Percentiles rank a stretch among this genome's conserved stretches.
phyloP scores from a whole-genome alignment of 1,140 invertebrate genomes.

The Hypsibius dujardini region DNA sequence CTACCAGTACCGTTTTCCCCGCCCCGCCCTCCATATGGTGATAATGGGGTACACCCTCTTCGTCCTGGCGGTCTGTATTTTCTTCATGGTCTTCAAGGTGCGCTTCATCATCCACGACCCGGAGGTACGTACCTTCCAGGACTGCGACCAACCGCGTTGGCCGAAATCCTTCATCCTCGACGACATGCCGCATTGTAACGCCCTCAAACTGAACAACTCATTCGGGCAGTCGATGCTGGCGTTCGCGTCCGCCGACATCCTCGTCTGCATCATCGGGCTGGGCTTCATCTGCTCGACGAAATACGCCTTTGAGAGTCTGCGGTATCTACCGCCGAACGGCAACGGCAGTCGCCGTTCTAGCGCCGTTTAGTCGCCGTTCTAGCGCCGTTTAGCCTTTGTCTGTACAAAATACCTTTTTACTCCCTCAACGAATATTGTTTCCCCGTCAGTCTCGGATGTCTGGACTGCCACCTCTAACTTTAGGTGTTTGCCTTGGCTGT shows the following conservation, averaged over 20 bases:
- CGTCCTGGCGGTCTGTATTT: not conserved
- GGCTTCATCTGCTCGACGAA: not conserved
- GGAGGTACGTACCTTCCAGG: not conserved
- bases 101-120: constrained; percentile 9
- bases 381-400: too few species aligned
- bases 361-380: too few species aligned
- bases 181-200: constrained; percentile 8
- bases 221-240: constrained; percentile 4
- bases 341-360: too few species aligned
- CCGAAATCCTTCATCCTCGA: not conserved
- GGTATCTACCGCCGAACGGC: too few species aligned
- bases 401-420: too few species aligned
- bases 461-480: too few species aligned
- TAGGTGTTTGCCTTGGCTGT: too few species aligned
- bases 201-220: not conserved
- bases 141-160: not conserved
- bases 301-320: not conserved
- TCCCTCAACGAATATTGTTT: too few species aligned
- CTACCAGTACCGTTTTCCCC: not conserved
- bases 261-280: not conserved
- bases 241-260: not conserved
- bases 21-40: not conserved
- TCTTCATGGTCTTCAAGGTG: not conserved
- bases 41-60: not conserved
- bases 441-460: too few species aligned